Base-by-base conservation (phyloP, 2,797 vertebrate species). In the Bradypus variegatus region DNA sequence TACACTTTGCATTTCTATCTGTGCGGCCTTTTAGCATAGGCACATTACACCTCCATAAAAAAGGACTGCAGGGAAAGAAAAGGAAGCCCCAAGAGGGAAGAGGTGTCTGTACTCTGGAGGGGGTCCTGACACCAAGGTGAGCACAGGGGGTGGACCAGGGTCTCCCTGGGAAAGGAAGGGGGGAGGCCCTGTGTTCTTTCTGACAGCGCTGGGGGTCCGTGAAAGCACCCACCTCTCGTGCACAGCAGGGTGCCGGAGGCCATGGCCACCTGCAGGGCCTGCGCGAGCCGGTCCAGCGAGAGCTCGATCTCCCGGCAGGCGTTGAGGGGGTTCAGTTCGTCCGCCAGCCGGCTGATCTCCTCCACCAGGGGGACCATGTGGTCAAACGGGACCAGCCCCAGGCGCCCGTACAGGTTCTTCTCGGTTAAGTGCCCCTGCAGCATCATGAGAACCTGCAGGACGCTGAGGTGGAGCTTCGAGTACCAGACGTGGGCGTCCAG, bases 221-320 rank as follows among this genome's bases (percentile, higher is more conserved):
- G 50, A 5, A 2, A 0, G 3, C 0, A 95, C 97, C 94, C 93
- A 99, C 99, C 99, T 97, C 99, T 97, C 0, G 99, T 98, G 96
- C 99, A 99, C 67, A 99, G 98, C 93, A 99, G 97, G 0, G 99
- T 99, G 90, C 99, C 98, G 0, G 98, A 98, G 31, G 99, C 98
- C 98, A 99, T 98, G 92, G 99, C 98, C 86, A 99, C 99, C 91
- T 99, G 99, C 96, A 99, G 94, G 50, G 98, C 98, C 96, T 99
- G 99, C 1, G 99, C 99, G 94, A 99, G 97, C 78, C 99, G 98
- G 97, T 99, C 99, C 73, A 99, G 97, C 3, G 98, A 96, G 87
- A 99, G 98, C 97, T 99, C 99, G 3, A 98, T 97, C 80, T 98
- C 98, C 77, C 97, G 97, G 82, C 98, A 98, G 23, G 98, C 97